These are phyloP conservation scores for Chionis minor DNA, from an alignment of 2,113 vertebrate genomes.

Conservation along the genomic window DNA sequence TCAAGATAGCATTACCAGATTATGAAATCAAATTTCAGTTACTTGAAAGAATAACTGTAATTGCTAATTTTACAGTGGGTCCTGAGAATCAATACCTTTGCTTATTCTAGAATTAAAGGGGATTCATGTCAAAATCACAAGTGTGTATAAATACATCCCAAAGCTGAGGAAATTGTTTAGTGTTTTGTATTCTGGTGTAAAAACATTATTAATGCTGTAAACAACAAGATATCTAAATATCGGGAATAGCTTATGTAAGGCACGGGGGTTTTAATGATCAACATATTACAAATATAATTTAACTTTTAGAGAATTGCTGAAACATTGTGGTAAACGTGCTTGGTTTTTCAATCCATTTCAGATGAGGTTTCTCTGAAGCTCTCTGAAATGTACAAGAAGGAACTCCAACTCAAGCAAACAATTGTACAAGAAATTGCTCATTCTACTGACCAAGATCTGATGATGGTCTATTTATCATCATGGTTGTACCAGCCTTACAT, in stretches of 20 bases:
- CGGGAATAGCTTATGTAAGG: neutral
- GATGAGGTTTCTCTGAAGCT: constrained; percentile 77
- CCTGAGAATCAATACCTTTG: neutral
- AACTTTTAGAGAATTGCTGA: neutral
- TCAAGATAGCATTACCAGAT: neutral
- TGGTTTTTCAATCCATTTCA: constrained; percentile 63
- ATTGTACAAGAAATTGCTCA: constrained; percentile 86
- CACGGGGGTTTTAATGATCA: neutral
- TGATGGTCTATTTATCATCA: constrained; percentile 86
- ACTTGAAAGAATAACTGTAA: neutral
- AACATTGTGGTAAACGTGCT: neutral
- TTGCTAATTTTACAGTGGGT: neutral
- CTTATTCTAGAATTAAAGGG: neutral
- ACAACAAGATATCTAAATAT: neutral
- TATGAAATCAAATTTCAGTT: neutral
- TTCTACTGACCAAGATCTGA: constrained; percentile 73
- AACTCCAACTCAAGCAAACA: constrained; percentile 82
- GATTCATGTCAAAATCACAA: neutral
- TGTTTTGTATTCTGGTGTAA: neutral
- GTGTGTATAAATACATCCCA: neutral
- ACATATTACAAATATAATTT: neutral
- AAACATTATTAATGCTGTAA: neutral
- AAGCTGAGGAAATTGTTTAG: neutral
- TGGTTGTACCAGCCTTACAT: constrained; percentile 94
- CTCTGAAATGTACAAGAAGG: constrained; percentile 79